Conservation (phyloP, 2,888 invertebrate species). For the Aleiodes leptofemur region DNA sequence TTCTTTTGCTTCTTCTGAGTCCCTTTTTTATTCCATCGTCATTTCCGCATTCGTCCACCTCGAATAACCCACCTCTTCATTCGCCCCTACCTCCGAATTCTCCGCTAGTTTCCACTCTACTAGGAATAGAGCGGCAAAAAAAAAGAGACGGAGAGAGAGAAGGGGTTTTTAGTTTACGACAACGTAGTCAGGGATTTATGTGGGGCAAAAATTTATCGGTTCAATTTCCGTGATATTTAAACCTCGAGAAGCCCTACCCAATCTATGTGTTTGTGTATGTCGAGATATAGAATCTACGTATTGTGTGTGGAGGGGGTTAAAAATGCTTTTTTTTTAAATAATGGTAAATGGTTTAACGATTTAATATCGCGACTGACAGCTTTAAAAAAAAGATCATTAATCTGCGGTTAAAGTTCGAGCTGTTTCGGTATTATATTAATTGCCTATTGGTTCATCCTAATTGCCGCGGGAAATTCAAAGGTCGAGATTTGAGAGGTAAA, state of each 20-base stretch:
- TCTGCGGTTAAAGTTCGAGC: too few species aligned
- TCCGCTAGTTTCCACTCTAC: neutral
- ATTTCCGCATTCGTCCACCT: slow-evolving; percentile 3
- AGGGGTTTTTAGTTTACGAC: slow-evolving; percentile 60
- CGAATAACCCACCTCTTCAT: slow-evolving; percentile 10
- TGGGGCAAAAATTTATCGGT: slow-evolving; percentile 68
- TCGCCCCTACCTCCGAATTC: slow-evolving; percentile 9
- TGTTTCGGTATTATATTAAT: too few species aligned
- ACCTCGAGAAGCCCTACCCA: slow-evolving; percentile 24
- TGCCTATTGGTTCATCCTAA: too few species aligned
- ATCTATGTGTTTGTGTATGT: neutral
- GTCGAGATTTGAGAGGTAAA: too few species aligned
- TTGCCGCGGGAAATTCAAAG: too few species aligned
- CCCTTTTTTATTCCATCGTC: slow-evolving; percentile 4
- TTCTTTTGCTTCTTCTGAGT: slow-evolving; percentile 6
- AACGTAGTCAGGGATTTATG: slow-evolving; percentile 62
- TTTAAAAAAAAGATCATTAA: neutral
- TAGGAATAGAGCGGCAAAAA: slow-evolving; percentile 16
- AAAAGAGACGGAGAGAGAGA: slow-evolving; percentile 42
- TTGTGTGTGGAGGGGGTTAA: slow-evolving; percentile 18
- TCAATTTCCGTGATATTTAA: slow-evolving; percentile 72
- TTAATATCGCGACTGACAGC: neutral
- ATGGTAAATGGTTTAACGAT: slow-evolving; percentile 12
- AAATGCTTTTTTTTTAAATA: slow-evolving; percentile 20
- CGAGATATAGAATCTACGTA: slow-evolving; percentile 34